Percentiles rank a stretch among this genome's conserved stretches.
Conservation (phyloP, 2,113 vertebrate genomes). For the Maccullochella peelii region DNA sequence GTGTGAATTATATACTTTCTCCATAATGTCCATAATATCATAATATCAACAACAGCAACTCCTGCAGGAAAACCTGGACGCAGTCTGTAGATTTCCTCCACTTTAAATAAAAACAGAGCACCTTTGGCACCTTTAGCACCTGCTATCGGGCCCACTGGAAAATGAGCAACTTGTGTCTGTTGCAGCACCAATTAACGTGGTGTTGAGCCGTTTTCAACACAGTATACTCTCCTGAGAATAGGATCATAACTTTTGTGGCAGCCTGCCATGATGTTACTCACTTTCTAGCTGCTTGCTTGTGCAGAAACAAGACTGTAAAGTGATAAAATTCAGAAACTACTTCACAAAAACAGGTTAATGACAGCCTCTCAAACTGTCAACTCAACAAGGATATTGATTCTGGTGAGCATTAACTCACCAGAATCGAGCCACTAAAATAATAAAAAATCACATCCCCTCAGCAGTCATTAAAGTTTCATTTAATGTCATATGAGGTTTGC, state of each 20-base stretch:
- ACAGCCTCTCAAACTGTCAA: conserved; percentile 9
- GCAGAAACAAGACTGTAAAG: background rate
- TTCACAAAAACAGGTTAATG: background rate
- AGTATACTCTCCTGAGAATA: background rate
- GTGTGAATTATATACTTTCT: conserved; percentile 18
- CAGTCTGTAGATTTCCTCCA: conserved; percentile 4
- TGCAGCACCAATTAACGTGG: background rate
- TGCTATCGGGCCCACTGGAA: background rate
- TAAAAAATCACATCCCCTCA: conserved; percentile 7
- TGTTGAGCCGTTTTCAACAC: background rate
- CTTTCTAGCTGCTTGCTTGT: background rate
- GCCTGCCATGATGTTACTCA: background rate
- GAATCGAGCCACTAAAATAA: background rate
- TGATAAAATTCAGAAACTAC: background rate
- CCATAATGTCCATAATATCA: no score
- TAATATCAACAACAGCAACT: background rate
- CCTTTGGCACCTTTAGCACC: background rate
- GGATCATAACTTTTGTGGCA: background rate
- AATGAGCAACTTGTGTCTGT: background rate
- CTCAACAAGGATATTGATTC: no score
- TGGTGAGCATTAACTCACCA: background rate
- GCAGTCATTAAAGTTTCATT: conserved; percentile 53
- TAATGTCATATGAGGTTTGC: conserved; percentile 13
- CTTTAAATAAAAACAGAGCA: background rate
- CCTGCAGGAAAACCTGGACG: background rate